Percentiles rank a stretch among this genome's conserved stretches.
phyloP scores from a whole-genome alignment of 2,113 vertebrate species.

The Aptenodytes forsteri region DNA sequence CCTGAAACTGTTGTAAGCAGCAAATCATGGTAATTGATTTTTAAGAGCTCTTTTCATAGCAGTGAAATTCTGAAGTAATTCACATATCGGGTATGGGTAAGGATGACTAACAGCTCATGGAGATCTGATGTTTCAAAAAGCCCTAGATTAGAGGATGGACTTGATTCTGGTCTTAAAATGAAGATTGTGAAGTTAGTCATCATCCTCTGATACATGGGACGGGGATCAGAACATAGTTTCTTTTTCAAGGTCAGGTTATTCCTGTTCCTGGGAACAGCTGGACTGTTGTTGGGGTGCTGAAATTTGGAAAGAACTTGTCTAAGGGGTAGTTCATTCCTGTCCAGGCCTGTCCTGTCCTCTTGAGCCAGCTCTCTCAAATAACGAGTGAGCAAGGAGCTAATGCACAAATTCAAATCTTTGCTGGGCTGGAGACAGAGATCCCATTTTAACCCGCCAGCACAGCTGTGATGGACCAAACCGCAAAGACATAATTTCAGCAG shows the following conservation, averaged over 20 bases:
- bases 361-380: background rate
- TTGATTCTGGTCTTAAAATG: background rate
- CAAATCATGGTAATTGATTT: background rate
- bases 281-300: background rate
- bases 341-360: background rate
- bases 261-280: background rate
- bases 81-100: background rate
- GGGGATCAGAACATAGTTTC: background rate
- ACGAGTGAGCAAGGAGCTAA: background rate
- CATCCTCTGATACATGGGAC: background rate
- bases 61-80: background rate
- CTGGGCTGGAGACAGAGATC: background rate
- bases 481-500: background rate
- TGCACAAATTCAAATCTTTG: background rate
- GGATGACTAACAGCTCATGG: background rate
- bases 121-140: background rate
- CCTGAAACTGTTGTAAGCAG: background rate
- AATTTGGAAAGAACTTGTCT: background rate
- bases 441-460: background rate
- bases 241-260: background rate
- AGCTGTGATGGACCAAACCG: background rate
- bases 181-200: background rate
- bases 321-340: background rate
- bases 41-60: background rate
- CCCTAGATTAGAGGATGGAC: background rate